A percentile compares a stretch with the other conserved stretches of the same genome.
phyloP scores from a whole-genome alignment of 2,797 vertebrate genomes.

The Alauda arvensis region DNA sequence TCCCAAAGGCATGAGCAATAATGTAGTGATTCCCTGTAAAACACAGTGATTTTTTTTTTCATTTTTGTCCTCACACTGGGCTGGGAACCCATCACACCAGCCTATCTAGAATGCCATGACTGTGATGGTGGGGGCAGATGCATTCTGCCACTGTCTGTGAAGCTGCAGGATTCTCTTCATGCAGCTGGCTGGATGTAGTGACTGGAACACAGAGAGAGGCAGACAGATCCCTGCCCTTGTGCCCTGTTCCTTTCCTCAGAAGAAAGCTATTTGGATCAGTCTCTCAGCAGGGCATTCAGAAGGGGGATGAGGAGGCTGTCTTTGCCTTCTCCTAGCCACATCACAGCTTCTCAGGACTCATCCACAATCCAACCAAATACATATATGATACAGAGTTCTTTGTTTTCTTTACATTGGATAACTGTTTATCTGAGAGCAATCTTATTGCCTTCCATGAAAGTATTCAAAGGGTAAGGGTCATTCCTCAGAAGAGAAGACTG shows the following conservation, averaged over 20 bases:
- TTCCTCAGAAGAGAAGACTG: not conserved
- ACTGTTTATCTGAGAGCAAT: not conserved
- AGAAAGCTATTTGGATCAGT: not conserved
- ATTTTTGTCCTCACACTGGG: not conserved
- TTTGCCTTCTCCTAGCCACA: not conserved
- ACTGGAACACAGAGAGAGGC: not conserved
- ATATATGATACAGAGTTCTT: not conserved
- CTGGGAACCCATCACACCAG: not conserved
- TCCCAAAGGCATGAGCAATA: constrained; percentile 58
- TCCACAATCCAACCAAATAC: not conserved
- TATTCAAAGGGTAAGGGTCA: not conserved
- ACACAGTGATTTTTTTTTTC: constrained; percentile 16
- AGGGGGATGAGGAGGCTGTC: not conserved
- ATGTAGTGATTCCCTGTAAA: constrained; percentile 39
- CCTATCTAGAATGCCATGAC: not conserved
- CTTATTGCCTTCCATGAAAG: not conserved
- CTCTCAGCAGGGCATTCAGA: not conserved
- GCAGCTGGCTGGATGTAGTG: not conserved
- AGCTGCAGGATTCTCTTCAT: not conserved
- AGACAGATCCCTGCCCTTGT: not conserved
- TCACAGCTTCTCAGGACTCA: not conserved
- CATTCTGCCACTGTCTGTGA: not conserved
- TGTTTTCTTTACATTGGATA: not conserved
- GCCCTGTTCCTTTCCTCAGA: not conserved
- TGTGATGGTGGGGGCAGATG: not conserved